phyloP scores from a whole-genome alignment of 1,140 invertebrate species.

The Rhopalosiphum maidis region DNA sequence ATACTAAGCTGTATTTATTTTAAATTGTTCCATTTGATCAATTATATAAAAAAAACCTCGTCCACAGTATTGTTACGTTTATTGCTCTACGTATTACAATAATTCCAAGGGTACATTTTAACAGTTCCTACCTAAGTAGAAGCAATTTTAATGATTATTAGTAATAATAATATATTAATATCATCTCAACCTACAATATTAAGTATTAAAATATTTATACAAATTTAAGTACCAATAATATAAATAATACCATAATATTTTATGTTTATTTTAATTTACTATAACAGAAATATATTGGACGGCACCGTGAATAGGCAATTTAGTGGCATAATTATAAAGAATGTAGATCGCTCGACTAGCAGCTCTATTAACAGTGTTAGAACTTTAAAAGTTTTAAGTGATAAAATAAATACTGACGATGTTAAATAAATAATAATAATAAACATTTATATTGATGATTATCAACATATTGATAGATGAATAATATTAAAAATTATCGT shows the following conservation, averaged over 20 bases:
- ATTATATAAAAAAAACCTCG: too few relatives aligned
- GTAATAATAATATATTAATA: background rate
- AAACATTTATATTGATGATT: too few relatives aligned
- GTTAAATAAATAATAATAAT: background rate
- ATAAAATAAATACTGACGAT: too few relatives aligned
- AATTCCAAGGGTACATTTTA: background rate
- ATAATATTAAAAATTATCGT: too few relatives aligned
- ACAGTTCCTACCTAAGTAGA: background rate
- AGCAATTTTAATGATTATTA: background rate
- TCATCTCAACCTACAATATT: background rate
- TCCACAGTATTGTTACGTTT: background rate
- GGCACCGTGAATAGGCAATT: background rate
- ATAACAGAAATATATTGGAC: background rate
- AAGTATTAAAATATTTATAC: background rate
- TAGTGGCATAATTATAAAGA: background rate
- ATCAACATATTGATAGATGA: too few relatives aligned
- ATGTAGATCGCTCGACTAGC: too few relatives aligned
- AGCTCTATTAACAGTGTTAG: too few relatives aligned
- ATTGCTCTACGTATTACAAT: background rate
- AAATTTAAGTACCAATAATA: background rate
- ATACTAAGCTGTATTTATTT: background rate
- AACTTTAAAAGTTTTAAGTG: background rate
- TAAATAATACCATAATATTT: background rate
- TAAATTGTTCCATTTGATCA: too few relatives aligned
- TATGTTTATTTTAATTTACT: too few relatives aligned